Base-by-base conservation (phyloP, 1,140 invertebrate genomes). In the Chymomyza costata region DNA sequence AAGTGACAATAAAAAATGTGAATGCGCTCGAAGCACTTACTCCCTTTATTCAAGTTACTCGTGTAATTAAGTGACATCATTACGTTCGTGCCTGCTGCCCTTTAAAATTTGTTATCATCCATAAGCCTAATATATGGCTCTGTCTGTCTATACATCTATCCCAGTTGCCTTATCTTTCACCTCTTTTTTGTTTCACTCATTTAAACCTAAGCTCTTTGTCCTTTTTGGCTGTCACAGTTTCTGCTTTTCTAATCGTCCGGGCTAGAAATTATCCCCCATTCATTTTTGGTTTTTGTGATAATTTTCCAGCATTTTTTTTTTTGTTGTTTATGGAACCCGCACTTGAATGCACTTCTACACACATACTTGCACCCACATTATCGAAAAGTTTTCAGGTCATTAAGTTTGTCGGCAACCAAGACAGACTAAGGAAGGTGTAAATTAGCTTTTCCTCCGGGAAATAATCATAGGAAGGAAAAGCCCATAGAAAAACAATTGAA, bases 301-400 rank as follows among this genome's bases (percentile, higher is more conserved):
- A 76, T 78, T 78, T 76, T 66, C 70, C n/a, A n/a, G n/a, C n/a
- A n/a, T n/a, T n/a, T n/a, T n/a, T n/a, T n/a, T n/a, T n/a, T n/a
- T n/a, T n/a, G n/a, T n/a, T n/a, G n/a, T n/a, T n/a, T n/a, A n/a
- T n/a, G 53, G 61, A 78, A 50, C 57, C 45, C 51, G 63, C 55
- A 46, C 55, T 47, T 25, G 3, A 25, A 25, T 25, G 56, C 44
- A 44, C 44, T 45, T 49, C 50, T 30, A 46, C 14, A 54, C 59
- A 30, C 58, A 48, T 31, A 47, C 50, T 25, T 25, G 62, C 56
- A 52, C 53, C 51, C 66, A 76, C 55, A 65, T 82, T 82, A 82
- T 82, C 78, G 78, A 76, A 71, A 65, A 76, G 66, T 82, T 82
- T 82, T 82, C 78, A 56, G 59, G 78, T 82, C 78, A 82, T 82